Conservation (phyloP, 2,888 invertebrate genomes). For the Agrilus biguttatus region DNA sequence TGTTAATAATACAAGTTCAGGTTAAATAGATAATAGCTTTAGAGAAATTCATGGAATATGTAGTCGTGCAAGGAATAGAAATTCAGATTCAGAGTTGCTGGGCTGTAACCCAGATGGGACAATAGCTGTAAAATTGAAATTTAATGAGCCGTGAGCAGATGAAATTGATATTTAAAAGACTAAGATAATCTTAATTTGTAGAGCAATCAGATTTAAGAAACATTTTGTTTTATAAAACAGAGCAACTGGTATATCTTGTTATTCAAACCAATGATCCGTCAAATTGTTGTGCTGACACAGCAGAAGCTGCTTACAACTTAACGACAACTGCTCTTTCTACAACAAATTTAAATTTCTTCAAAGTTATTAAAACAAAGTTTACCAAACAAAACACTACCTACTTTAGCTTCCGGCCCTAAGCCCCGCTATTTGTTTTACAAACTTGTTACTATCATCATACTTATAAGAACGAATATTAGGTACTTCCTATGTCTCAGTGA, state of each 20-base stretch:
- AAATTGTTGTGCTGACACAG: slow-evolving; percentile 26
- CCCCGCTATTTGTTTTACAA: too few relatives aligned
- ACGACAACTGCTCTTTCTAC: too few relatives aligned
- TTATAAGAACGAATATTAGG: too few relatives aligned
- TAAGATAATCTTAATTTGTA: slow-evolving; percentile 31
- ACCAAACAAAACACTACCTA: too few relatives aligned
- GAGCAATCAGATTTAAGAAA: slow-evolving; percentile 33
- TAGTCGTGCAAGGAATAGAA: slow-evolving; percentile 27
- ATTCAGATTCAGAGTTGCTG: slow-evolving; percentile 30
- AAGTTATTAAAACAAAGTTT: too few relatives aligned
- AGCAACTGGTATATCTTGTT: slow-evolving; percentile 23
- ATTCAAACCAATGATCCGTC: slow-evolving; percentile 31
- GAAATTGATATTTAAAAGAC: slow-evolving; percentile 37
- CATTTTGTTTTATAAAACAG: slow-evolving; percentile 29
- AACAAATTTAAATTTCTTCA: too few relatives aligned
- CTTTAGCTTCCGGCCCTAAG: too few relatives aligned
- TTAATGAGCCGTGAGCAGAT: slow-evolving; percentile 36
- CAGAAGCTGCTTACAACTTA: slow-evolving; percentile 5
- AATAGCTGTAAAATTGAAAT: slow-evolving; percentile 37
- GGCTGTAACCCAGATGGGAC: slow-evolving; percentile 34
- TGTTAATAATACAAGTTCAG: slow-evolving; percentile 1
- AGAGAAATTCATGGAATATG: slow-evolving; percentile 15
- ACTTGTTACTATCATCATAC: too few relatives aligned
- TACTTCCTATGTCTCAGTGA: too few relatives aligned
- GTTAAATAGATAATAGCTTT: slow-evolving; percentile 10